Evolutionary conservation across 2,113 vertebrate genomes (phyloP), one percentile per base, ranked within the genome.

Genomic region (Danio rerio): DNA sequence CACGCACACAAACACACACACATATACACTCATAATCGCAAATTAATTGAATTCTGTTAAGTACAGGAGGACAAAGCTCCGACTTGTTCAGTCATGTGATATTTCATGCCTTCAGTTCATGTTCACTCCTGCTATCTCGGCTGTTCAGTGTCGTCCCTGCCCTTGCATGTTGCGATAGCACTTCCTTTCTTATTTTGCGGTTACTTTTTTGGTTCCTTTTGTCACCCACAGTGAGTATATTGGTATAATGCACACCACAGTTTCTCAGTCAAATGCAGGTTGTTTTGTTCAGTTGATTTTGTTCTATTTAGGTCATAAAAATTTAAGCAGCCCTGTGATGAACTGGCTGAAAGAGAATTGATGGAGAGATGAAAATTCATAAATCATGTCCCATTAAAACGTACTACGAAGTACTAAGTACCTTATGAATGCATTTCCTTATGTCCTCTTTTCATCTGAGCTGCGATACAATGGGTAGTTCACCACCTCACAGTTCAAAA

Each of bases 81-180:
- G 6, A 81, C 58, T 71, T 80, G 61, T 52, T 61, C 9, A 5
- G 12, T 81, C 11, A 15, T 50, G 63, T 66, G 15, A 45, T 10
- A 18, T 47, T 72, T 45, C 5, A 43, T 58, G 43, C 63, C 13
- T 12, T 59, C 12, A 13, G 42, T 59, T 40, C 15, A 59, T 59
- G 40, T 21, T 81, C 58, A 45, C 3, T 52, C 56, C 5, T 50
- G 56, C 7, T 20, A 75, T 61, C 42, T 63, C 49, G 13, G 49
- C 47, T 50, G 10, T 50, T 52, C 18, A 2, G 5, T 43, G 43
- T 61, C 15, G 18, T 62, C 0, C 56, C 9, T 55, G 9, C 63
- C 21, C 16, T 80, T 68, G 9, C 65, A 16, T 40, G 47, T n/a
- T 58, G 53, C 16, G 1, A 7, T 12, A 66, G 7, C n/a, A 76